Base-by-base conservation (phyloP, 2,113 vertebrate species). In the Gnathonemus longibarbis region DNA sequence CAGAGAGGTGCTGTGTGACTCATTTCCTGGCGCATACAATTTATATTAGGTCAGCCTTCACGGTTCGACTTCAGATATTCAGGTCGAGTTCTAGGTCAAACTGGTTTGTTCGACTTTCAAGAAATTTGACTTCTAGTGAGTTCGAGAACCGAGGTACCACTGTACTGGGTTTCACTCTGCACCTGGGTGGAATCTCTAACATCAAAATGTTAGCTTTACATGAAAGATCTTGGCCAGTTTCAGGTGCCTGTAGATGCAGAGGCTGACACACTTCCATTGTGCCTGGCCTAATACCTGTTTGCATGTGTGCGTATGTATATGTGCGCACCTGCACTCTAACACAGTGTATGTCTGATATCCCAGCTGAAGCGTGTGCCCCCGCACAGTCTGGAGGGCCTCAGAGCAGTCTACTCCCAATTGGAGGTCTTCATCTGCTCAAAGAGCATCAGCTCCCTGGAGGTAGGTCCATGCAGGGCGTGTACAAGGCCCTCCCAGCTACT, bases 391-490 rank as follows among this genome's bases (percentile, higher is more conserved):
- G 96, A 92, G 52, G 98, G 98, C 3, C 97, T 99, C n/a, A 92
- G 97, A 88, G 96, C 95, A 80, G 93, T 99, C 88, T 99, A 99
- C 91, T 98, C 98, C 58, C 97, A 98, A 93, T 92, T 99, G 91
- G 97, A 99, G 93, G 97, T 97, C 88, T 96, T 99, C 85, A 97
- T 94, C 56, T 99, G 98, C 92, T 97, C 96, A 89, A 97, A 95
- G 92, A 97, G 98, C 93, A 92, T 99, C 92, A 96, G 92, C 92
- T 97, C 97, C 1, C 91, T 99, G 88, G 96, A 98, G 96, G 98
- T 99, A 92, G 93, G 94, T 35, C 31, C 0, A 53, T 42, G 27
- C 58, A 11, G 2, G 15, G n/a, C 27, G n/a, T 1, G 35, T 24
- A 13, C 39, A 83, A 83, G 77, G 15, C 39, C 77, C 2, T 39